Evolutionary conservation across 2,797 vertebrate genomes (phyloP).

Genomic region (Lepilemur septentrionalis): DNA sequence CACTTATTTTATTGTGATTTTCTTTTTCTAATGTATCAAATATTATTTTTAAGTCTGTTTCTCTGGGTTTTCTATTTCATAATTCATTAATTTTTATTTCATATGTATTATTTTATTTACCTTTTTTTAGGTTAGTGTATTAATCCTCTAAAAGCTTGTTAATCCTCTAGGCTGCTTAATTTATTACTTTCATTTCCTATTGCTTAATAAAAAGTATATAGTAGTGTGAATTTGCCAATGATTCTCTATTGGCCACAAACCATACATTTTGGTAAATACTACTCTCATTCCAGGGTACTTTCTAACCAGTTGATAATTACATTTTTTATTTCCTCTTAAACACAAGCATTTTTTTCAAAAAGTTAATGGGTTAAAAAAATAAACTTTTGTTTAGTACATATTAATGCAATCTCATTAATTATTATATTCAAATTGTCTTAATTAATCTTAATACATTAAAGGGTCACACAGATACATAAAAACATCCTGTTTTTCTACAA

Average conservation of each 20-base stretch:
- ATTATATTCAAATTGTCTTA: slow-evolving; percentile 21
- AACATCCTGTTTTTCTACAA: background rate
- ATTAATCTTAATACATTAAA: background rate
- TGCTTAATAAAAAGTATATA: background rate
- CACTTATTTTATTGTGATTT: slow-evolving; percentile 25
- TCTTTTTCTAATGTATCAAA: background rate
- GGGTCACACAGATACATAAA: background rate
- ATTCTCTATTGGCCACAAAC: slow-evolving; percentile 20
- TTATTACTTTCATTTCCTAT: slow-evolving; percentile 39
- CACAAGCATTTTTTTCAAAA: background rate
- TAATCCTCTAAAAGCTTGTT: slow-evolving; percentile 29
- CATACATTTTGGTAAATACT: slow-evolving; percentile 43
- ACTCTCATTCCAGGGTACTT: background rate
- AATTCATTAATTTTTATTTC: slow-evolving; percentile 25
- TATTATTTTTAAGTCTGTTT: background rate
- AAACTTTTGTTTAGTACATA: background rate
- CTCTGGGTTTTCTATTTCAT: slow-evolving; percentile 1
- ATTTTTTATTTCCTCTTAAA: slow-evolving; percentile 42
- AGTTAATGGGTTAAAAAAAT: background rate
- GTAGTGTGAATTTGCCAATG: background rate
- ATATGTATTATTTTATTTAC: background rate
- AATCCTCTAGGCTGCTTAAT: background rate
- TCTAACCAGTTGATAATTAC: slow-evolving; percentile 12
- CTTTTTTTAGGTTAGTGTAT: slow-evolving; percentile 17
- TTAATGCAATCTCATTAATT: background rate